phyloP scores from a whole-genome alignment of 1,140 invertebrate species.

The Drosophila nebulosa region DNA sequence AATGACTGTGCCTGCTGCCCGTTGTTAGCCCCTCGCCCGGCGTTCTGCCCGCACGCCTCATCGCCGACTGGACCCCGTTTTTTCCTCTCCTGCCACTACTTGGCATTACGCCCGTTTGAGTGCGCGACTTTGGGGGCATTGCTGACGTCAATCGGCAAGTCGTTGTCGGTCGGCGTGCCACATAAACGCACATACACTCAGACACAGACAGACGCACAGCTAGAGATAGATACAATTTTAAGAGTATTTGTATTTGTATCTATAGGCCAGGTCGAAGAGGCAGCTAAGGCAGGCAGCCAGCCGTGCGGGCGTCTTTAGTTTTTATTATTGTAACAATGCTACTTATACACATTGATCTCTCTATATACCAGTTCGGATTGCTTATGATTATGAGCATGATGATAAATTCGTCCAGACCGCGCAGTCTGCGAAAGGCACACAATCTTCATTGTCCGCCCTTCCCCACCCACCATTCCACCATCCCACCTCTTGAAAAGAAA shows the following conservation, averaged over 20 bases:
- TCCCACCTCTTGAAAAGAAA: too few relatives aligned
- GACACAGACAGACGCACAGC: slow-evolving; percentile 10
- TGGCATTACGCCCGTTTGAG: slow-evolving; percentile 66
- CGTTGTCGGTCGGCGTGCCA: slow-evolving; percentile 70
- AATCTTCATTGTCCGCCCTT: neutral
- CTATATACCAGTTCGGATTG: slow-evolving; percentile 10
- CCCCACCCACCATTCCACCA: neutral
- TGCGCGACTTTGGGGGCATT: slow-evolving; percentile 74
- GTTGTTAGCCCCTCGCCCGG: neutral
- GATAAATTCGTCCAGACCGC: slow-evolving; percentile 31
- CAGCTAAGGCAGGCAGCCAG: slow-evolving; percentile 36
- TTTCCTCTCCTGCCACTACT: slow-evolving; percentile 34
- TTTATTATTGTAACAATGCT: slow-evolving; percentile 42
- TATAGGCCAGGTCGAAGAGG: slow-evolving; percentile 39
- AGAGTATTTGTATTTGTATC: slow-evolving; percentile 6
- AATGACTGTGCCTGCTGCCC: slow-evolving; percentile 35
- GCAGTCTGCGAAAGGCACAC: slow-evolving; percentile 17
- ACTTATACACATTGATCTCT: slow-evolving; percentile 6
- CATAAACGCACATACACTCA: slow-evolving; percentile 43
- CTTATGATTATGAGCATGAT: slow-evolving; percentile 38
- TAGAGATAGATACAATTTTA: slow-evolving; percentile 4
- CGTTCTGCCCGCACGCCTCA: neutral
- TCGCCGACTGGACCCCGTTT: slow-evolving; percentile 9
- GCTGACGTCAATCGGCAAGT: slow-evolving; percentile 77
- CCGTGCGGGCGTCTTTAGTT: slow-evolving; percentile 63